phyloP scores from a whole-genome alignment of 2,797 vertebrate species.

The Diplodus sargus region DNA sequence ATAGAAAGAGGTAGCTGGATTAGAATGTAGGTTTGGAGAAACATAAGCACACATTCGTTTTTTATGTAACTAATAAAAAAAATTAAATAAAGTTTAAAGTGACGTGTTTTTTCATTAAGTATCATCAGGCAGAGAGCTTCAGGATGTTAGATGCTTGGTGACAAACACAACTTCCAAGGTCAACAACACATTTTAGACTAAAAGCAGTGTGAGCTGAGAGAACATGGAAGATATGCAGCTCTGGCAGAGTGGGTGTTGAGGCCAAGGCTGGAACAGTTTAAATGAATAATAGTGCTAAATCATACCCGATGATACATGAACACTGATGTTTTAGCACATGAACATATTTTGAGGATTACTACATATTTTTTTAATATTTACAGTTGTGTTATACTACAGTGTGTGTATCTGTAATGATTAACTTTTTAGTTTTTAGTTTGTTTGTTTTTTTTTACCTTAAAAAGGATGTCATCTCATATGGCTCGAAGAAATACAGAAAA shows the following conservation, averaged over 20 bases:
- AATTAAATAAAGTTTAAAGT: no score
- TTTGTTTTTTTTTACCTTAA: no score
- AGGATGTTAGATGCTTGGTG: no score
- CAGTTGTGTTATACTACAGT: neutral
- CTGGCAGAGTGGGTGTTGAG: neutral
- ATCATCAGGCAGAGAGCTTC: neutral
- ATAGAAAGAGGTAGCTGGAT: no score
- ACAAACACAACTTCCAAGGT: neutral
- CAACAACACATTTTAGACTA: neutral
- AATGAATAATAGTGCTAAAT: neutral
- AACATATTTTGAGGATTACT: neutral
- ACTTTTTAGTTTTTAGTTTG: neutral
- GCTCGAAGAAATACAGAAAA: neutral
- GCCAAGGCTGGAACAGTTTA: neutral
- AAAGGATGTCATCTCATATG: neutral
- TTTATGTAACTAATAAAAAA: no score
- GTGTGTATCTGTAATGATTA: neutral
- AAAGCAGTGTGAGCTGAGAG: no score
- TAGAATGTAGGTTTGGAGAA: no score
- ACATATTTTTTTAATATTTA: neutral
- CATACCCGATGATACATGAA: neutral
- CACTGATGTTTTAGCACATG: neutral
- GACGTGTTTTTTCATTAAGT: no score
- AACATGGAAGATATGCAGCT: neutral
- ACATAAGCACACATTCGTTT: no score